A percentile compares a stretch with the other conserved stretches of the same genome.
Evolutionary conservation across 2,888 invertebrate genomes (phyloP).

Genomic region (Yponomeuta plumbellus): DNA sequence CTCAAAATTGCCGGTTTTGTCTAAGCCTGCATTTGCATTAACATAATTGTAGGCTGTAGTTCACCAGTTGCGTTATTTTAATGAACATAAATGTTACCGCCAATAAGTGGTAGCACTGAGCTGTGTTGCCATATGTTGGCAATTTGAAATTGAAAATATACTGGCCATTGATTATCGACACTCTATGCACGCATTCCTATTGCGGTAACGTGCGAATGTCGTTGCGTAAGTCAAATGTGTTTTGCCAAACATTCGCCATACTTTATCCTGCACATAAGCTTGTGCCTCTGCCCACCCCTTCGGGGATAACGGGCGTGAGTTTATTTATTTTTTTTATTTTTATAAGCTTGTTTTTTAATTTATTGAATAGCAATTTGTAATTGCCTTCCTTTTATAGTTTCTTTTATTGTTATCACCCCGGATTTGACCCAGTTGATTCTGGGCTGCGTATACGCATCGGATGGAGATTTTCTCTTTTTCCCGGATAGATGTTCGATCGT

Average conservation of each 20-base stretch:
- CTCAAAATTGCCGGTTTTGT: slow-evolving; percentile 35
- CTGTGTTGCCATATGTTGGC: neutral
- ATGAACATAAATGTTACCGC: neutral
- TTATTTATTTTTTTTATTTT: too few relatives aligned
- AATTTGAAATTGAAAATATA: slow-evolving; percentile 3
- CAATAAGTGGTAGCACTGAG: neutral
- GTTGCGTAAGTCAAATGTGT: slow-evolving; percentile 11
- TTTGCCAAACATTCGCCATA: neutral
- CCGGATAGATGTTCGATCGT: slow-evolving; percentile 27
- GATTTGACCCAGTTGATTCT: slow-evolving; percentile 8
- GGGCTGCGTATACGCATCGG: slow-evolving; percentile 21
- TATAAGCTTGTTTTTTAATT: too few relatives aligned
- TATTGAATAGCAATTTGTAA: neutral
- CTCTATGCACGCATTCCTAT: slow-evolving; percentile 37
- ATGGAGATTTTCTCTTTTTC: slow-evolving; percentile 30
- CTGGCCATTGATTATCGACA: slow-evolving; percentile 26
- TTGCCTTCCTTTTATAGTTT: slow-evolving; percentile 7
- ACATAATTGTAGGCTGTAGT: neutral
- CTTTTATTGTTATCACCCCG: slow-evolving; percentile 11
- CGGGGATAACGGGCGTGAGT: too few relatives aligned
- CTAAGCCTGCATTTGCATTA: neutral
- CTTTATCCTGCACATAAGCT: slow-evolving; percentile 3
- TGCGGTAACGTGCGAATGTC: slow-evolving; percentile 24
- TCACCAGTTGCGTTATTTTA: slow-evolving; percentile 1
- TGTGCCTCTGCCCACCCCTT: neutral